Evolutionary conservation across 2,797 vertebrate genomes (phyloP).

Genomic region (Hozukius guyotensis): DNA sequence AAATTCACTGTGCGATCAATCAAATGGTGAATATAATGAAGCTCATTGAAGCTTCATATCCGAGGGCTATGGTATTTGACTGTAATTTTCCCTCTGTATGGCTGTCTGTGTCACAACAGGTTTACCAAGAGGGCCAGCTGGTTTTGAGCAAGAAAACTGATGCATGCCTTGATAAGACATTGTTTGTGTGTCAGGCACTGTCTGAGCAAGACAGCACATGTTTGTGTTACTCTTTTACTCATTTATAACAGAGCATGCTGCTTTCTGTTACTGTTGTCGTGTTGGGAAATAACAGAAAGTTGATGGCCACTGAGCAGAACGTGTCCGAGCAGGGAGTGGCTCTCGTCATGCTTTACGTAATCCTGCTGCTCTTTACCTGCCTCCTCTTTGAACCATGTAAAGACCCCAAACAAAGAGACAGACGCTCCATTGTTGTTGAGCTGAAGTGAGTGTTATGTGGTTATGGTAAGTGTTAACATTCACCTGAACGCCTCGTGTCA

Average conservation of each 20-base stretch:
- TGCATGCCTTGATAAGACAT: constrained; percentile 35
- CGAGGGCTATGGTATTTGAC: constrained; percentile 42
- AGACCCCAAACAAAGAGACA: constrained; percentile 48
- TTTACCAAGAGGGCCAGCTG: constrained; percentile 24
- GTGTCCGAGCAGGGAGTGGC: constrained; percentile 37
- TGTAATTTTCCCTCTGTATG: constrained; percentile 45
- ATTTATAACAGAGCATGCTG: not conserved
- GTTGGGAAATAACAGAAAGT: constrained; percentile 6
- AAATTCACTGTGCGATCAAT: not conserved
- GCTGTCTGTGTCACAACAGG: constrained; percentile 62
- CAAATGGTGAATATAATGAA: constrained; percentile 9
- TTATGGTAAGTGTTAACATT: constrained; percentile 37
- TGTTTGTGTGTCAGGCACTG: not conserved
- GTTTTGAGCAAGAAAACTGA: constrained; percentile 57
- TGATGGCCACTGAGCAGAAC: not conserved
- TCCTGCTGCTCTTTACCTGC: constrained; percentile 22
- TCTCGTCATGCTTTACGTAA: not conserved
- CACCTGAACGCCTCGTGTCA: constrained; percentile 40
- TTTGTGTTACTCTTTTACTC: not conserved
- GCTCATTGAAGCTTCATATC: constrained; percentile 20
- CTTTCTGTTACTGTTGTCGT: not conserved
- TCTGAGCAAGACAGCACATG: constrained; percentile 32
- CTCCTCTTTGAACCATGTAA: constrained; percentile 30
- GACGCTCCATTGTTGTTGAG: constrained; percentile 31
- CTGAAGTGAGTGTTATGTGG: constrained; percentile 17